Percentiles rank a stretch among this genome's conserved stretches.
Conservation (phyloP, 2,888 invertebrate species). For the Altica lythri region DNA sequence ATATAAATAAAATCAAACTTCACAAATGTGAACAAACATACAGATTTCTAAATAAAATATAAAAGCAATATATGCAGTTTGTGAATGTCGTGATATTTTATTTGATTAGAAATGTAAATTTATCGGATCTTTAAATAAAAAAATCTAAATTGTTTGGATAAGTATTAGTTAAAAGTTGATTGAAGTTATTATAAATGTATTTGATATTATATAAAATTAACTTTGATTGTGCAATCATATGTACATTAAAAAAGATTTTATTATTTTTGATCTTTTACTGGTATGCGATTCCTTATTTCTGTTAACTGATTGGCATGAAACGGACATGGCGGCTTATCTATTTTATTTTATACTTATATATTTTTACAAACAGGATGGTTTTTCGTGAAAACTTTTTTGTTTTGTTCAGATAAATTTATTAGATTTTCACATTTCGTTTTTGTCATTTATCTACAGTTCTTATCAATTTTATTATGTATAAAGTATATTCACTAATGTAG, state of each 20-base stretch:
- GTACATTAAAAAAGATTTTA: not conserved
- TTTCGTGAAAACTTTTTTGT: slow-evolving; percentile 6
- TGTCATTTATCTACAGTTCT: not conserved
- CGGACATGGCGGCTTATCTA: slow-evolving; percentile 7
- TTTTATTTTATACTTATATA: slow-evolving; percentile 7
- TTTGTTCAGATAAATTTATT: slow-evolving; percentile 7
- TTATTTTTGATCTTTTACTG: slow-evolving; percentile 1
- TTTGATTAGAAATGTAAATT: no score
- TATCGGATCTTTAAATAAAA: not conserved
- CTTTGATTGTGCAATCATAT: not conserved
- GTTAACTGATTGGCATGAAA: slow-evolving; percentile 21
- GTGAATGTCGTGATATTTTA: no score
- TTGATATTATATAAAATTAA: no score
- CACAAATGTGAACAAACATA: no score
- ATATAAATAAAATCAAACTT: no score
- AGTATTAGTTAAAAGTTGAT: no score
- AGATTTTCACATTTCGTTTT: not conserved
- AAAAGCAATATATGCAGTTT: no score
- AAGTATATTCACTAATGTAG: no score
- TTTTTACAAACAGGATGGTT: slow-evolving; percentile 7
- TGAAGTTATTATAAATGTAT: no score
- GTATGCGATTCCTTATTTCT: slow-evolving; percentile 1
- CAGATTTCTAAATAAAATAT: no score
- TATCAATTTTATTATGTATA: no score
- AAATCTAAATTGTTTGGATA: no score